Evolutionary conservation across 2,888 invertebrate genomes (phyloP).

Genomic region (Thymelicus acteon): DNA sequence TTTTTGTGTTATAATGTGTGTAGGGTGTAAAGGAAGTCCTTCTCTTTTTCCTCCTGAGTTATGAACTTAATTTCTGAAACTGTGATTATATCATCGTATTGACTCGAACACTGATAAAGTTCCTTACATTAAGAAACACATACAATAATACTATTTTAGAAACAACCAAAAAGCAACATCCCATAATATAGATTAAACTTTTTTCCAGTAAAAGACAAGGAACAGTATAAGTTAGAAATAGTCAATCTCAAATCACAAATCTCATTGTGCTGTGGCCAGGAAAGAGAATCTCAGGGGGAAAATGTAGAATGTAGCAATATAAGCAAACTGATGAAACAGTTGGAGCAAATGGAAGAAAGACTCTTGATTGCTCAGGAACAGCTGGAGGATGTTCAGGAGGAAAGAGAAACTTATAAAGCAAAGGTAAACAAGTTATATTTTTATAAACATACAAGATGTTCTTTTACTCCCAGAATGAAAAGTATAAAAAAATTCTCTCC

Average conservation of each 20-base stretch:
- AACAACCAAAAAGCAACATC: no score
- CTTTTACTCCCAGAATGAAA: no score
- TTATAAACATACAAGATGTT: neutral
- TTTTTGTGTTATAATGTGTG: neutral
- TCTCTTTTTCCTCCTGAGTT: no score
- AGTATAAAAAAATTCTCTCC: no score
- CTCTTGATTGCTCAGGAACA: constrained; percentile 78
- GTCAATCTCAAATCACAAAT: constrained; percentile 69
- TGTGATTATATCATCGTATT: no score
- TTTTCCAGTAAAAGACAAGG: constrained; percentile 71
- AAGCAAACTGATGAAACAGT: constrained; percentile 67
- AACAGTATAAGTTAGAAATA: constrained; percentile 70
- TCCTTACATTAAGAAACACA: no score
- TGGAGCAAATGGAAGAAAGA: constrained; percentile 81
- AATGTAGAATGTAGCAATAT: constrained; percentile 49
- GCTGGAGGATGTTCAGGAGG: constrained; percentile 78
- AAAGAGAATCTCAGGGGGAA: constrained; percentile 49
- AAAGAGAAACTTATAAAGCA: constrained; percentile 76
- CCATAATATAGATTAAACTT: neutral
- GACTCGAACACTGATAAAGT: no score
- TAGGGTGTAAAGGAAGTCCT: no score
- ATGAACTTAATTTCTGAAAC: no score
- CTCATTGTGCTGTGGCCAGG: constrained; percentile 65
- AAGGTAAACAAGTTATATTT: constrained; percentile 57
- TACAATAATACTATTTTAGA: no score